These are phyloP conservation scores for Centropus unirufus DNA, from an alignment of 2,113 vertebrate genomes.

Conservation along the genomic window DNA sequence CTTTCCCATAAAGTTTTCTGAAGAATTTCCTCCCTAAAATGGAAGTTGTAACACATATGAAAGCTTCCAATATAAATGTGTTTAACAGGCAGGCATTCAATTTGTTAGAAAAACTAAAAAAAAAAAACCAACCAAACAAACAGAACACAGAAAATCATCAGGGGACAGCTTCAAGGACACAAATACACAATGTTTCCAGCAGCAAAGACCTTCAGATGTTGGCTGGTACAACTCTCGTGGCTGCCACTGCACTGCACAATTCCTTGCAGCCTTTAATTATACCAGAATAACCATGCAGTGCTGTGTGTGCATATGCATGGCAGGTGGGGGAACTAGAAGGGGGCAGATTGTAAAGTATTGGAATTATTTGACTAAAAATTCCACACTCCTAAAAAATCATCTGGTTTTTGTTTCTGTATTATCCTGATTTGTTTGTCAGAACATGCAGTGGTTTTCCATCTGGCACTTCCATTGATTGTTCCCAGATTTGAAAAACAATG, in stretches of 20 bases:
- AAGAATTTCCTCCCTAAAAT: conserved; percentile 92
- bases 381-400: not conserved
- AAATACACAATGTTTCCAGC: not conserved
- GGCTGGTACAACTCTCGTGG: fast-evolving
- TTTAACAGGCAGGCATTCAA: not conserved
- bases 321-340: not conserved
- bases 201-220: not conserved
- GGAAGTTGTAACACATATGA: not conserved
- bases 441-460: not conserved
- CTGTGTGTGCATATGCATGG: not conserved
- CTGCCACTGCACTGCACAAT: not conserved
- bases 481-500: not conserved
- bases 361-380: not conserved
- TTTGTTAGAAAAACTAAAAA: not conserved
- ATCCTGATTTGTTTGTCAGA: not conserved
- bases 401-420: not conserved
- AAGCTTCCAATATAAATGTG: not conserved
- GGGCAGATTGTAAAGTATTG: not conserved
- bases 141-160: not conserved
- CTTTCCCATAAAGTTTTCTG: conserved; percentile 97
- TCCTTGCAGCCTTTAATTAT: not conserved
- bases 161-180: not conserved
- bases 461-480: not conserved
- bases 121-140: not conserved
- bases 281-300: not conserved